Conservation (phyloP, 2,797 vertebrate genomes). For the Sphenodon punctatus region DNA sequence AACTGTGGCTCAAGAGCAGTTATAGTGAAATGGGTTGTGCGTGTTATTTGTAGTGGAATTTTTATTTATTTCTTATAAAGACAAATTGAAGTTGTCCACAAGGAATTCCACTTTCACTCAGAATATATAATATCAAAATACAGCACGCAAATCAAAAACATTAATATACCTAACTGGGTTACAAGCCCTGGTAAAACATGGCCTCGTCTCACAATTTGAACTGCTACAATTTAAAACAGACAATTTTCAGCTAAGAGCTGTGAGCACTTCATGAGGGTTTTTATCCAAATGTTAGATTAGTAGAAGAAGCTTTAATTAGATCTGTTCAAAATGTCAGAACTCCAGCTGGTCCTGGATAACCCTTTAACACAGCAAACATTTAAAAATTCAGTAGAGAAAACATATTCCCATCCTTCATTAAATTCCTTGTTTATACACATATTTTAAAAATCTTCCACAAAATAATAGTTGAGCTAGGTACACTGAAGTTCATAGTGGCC, state of each 20-base stretch:
- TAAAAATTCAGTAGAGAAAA: background rate
- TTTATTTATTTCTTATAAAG: too few species aligned
- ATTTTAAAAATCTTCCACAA: background rate
- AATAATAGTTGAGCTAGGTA: background rate
- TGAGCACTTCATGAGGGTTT: background rate
- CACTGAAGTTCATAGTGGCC: rapidly evolving
- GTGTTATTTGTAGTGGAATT: too few species aligned
- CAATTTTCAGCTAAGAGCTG: background rate
- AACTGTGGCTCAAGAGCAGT: too few species aligned
- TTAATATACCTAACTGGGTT: background rate
- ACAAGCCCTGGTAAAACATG: background rate
- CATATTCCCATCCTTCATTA: background rate
- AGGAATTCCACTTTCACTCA: background rate
- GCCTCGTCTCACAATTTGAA: background rate
- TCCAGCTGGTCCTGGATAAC: background rate
- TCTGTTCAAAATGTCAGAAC: background rate
- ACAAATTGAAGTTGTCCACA: background rate
- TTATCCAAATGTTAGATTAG: conserved; percentile 7
- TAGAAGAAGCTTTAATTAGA: background rate
- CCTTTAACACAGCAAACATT: background rate
- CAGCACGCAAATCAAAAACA: background rate
- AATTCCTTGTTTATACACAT: background rate
- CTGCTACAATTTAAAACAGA: conserved; percentile 2
- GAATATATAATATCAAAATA: background rate
- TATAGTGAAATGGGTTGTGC: too few species aligned